Conservation (phyloP, 2,113 vertebrate species). For the Ctenodactylus gundi region DNA sequence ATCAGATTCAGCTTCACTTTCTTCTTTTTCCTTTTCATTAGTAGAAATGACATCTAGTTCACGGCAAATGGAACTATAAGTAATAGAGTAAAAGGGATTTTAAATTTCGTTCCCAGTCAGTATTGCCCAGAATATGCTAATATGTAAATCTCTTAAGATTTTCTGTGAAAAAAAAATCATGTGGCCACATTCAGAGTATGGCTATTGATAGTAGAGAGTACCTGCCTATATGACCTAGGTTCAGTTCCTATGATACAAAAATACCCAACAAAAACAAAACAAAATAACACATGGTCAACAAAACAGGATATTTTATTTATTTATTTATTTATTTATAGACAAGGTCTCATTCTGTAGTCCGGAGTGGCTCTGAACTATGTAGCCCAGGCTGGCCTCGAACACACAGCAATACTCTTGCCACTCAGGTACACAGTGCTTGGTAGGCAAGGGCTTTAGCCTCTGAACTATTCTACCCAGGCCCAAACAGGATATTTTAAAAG, state of each 20-base stretch:
- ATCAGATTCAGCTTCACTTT: slow-evolving; percentile 81
- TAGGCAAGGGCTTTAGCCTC: too few species aligned
- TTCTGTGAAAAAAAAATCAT: slow-evolving; percentile 37
- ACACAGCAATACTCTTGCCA: too few species aligned
- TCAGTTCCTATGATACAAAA: background rate
- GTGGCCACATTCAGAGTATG: background rate
- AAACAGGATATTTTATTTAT: slow-evolving; percentile 24
- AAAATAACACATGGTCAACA: background rate
- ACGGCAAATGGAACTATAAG: slow-evolving; percentile 85
- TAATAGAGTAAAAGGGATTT: slow-evolving; percentile 5
- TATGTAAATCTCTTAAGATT: background rate
- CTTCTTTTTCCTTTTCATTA: slow-evolving; percentile 80
- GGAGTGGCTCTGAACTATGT: too few species aligned
- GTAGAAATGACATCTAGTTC: slow-evolving; percentile 88
- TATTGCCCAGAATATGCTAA: background rate
- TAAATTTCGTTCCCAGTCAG: slow-evolving; percentile 3
- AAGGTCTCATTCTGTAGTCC: too few species aligned
- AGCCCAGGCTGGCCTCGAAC: too few species aligned
- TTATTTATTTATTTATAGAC: too few species aligned
- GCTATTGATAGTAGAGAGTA: background rate
- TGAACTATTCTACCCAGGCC: too few species aligned
- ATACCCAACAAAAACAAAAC: background rate
- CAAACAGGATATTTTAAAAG: background rate
- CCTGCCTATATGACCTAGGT: background rate
- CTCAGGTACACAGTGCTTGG: too few species aligned